Evolutionary conservation across 1,140 invertebrate species (phyloP).

Genomic region (Portunus trituberculatus): DNA sequence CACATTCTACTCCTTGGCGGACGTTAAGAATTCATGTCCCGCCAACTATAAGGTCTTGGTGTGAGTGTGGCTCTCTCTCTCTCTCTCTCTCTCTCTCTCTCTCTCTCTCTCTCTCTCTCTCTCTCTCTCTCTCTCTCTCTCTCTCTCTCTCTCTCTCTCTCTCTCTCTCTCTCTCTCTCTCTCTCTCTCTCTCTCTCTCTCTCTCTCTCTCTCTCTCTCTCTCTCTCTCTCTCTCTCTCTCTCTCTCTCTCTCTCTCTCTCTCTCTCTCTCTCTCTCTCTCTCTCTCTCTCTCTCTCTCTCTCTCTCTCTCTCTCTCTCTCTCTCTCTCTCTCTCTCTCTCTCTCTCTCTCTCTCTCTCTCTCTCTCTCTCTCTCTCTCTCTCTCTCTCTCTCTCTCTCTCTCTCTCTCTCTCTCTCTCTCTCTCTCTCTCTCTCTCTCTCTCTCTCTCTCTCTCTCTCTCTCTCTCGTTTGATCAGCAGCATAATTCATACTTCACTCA

Average conservation of each 20-base stretch:
- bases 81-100: no score
- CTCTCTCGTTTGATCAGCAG: not conserved
- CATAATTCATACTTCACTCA: not conserved
- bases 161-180: slow-evolving; percentile 11
- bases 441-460: not conserved
- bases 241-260: not conserved
- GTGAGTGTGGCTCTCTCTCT: not conserved
- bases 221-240: not conserved
- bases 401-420: not conserved
- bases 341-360: not conserved
- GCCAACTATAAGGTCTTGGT: not conserved
- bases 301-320: not conserved
- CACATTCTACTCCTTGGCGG: not conserved
- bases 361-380: not conserved
- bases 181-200: not conserved
- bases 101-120: no score
- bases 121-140: no score
- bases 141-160: not conserved
- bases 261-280: slow-evolving; percentile 1
- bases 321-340: no score
- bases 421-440: not conserved
- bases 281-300: not conserved
- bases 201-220: not conserved
- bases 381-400: not conserved
- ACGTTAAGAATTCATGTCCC: not conserved